A percentile compares a stretch with the other conserved stretches of the same genome.
phyloP scores from a whole-genome alignment of 1,140 invertebrate genomes.

The Laupala kohalensis region DNA sequence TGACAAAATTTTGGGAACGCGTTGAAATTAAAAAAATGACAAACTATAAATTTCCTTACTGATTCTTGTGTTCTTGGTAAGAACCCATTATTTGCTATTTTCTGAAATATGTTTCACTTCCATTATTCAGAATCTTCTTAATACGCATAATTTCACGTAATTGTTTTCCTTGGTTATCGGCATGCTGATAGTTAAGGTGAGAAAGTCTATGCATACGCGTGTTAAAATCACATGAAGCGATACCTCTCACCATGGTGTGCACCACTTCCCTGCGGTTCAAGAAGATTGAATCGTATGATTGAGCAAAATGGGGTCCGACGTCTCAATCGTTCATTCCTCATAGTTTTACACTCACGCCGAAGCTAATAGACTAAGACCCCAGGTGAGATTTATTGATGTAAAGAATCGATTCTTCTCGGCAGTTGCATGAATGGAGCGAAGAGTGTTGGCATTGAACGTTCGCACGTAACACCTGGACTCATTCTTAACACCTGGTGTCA shows the following conservation, averaged over 20 bases:
- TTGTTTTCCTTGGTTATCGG: no score
- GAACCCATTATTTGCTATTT: no score
- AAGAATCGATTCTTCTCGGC: neutral
- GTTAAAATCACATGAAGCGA: neutral
- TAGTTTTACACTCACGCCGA: neutral
- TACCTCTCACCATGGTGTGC: neutral
- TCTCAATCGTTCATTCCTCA: neutral
- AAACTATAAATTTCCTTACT: no score
- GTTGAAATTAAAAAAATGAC: no score
- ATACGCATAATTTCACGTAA: no score
- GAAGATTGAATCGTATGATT: neutral
- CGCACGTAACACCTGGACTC: neutral
- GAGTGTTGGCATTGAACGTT: neutral
- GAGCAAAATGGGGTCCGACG: neutral
- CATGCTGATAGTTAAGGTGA: no score
- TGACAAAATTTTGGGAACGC: no score
- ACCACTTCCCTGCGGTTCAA: neutral
- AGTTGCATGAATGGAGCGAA: neutral
- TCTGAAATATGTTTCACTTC: no score
- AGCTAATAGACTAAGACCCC: neutral
- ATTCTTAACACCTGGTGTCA: neutral
- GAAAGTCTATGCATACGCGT: no score
- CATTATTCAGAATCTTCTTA: no score
- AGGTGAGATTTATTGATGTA: neutral
- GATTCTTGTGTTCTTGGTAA: no score